Base-by-base conservation (phyloP, 2,113 vertebrate species). In the Sclerurus mexicanus region DNA sequence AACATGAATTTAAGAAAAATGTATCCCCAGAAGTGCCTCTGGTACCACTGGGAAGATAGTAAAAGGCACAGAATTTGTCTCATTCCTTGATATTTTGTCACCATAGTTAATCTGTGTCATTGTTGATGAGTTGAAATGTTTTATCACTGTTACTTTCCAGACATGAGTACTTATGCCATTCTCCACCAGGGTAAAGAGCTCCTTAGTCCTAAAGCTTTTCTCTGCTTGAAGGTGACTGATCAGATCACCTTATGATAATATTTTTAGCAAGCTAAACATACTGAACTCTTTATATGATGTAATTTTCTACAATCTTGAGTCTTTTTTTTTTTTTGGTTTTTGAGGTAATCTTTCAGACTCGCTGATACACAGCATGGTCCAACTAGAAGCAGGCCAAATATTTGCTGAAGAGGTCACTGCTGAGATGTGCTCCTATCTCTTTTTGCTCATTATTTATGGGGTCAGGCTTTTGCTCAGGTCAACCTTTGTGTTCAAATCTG, bases 201-300 rank as follows among this genome's bases (percentile, higher is more conserved):
- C 83, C 85, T 77, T 64, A 68, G 33, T 64, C 47, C 68, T 71
- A 37, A 80, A 74, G 31, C 52, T 86, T 84, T 87, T 75, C 56
- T 93, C 9, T 88, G 47, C 76, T 74, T 80, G 88, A 92, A 89
- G 60, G 60, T 93, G 92, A 83, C 83, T 81, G 90, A 88, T 86
- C 75, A 90, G 44, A 85, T 90, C 85, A 92, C 72, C 75, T 60
- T 50, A 74, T 85, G 33, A 74, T 91, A 73, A 31, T 92, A 81
- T 92, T 92, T 94, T 96, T 90, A 91, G 72, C 64, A 81, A 93
- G 22, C 75, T 60, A 89, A 88, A 81, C 0, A 0, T 60, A 44
- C 31, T 37, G 63, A 88, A 88, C n/a, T 56, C 27, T 85, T 93
- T 42, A 87, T 73, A 76, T 56, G 1, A 85, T 69, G 63, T 42